Percentiles rank a stretch among this genome's conserved stretches.
Conservation (phyloP, 2,113 vertebrate genomes). For the Amia ocellicauda region DNA sequence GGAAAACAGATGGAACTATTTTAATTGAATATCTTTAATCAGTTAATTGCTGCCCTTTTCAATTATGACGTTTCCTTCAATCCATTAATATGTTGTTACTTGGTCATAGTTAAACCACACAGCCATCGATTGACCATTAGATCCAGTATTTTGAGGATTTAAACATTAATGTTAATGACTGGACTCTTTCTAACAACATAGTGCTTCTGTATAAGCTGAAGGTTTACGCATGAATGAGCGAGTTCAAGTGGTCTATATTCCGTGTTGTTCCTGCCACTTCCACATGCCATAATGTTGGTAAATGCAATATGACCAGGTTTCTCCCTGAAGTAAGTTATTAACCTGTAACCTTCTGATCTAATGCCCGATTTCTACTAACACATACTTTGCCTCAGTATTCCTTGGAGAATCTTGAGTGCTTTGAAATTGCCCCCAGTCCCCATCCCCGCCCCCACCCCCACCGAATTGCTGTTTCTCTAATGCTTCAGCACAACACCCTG, state of each 20-base stretch:
- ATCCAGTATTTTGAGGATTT: background rate
- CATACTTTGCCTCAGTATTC: conserved; percentile 7
- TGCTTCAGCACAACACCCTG: background rate
- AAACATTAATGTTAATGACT: background rate
- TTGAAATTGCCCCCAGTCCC: conserved; percentile 22
- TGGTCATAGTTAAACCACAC: background rate
- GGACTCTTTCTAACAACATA: background rate
- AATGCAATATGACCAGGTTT: background rate
- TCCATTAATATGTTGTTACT: background rate
- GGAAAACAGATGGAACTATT: conserved; percentile 24
- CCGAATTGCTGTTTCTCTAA: background rate
- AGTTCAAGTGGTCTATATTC: background rate
- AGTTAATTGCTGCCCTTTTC: conserved; percentile 5
- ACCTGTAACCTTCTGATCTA: conserved; percentile 28
- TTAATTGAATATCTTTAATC: conserved; percentile 9
- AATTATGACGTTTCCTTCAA: background rate
- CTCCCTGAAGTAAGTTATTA: conserved; percentile 36
- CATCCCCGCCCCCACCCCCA: no score
- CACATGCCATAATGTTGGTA: background rate
- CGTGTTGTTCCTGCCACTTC: background rate
- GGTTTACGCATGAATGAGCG: background rate
- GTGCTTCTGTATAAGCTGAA: background rate
- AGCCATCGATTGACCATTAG: background rate
- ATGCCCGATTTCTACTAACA: conserved; percentile 18
- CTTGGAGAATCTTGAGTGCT: conserved; percentile 29